These are phyloP conservation scores for Mormyrops attenuatus DNA, from an alignment of 2,797 vertebrate genomes.

Conservation along the genomic window DNA sequence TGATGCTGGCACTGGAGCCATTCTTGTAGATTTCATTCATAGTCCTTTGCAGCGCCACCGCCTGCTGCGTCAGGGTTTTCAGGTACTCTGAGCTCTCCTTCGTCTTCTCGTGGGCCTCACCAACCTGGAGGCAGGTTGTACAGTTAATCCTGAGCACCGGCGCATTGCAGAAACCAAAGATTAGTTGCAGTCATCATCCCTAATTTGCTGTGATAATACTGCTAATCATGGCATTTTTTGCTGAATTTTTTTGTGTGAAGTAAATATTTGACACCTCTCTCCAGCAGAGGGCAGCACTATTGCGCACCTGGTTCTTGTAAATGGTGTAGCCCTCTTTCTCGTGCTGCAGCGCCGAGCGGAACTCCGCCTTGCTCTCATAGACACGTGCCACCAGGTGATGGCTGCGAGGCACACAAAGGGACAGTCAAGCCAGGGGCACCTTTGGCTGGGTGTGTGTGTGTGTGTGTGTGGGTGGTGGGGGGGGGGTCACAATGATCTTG, in stretches of 20 bases:
- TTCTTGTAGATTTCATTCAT: constrained; percentile 99
- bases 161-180: background rate
- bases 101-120: constrained; percentile 94
- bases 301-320: constrained; percentile 92
- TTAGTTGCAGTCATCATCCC: background rate
- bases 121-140: constrained; percentile 64
- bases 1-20: constrained; percentile 90
- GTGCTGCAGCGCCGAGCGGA: constrained; percentile 93
- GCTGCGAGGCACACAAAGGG: constrained; percentile 51
- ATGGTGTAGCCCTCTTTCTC: constrained; percentile 98
- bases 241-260: background rate
- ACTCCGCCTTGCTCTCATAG: constrained; percentile 96
- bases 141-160: background rate
- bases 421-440: background rate
- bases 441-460: background rate
- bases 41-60: constrained; percentile 94
- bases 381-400: constrained; percentile 94
- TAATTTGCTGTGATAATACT: background rate
- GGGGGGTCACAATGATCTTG: background rate
- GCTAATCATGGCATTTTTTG: background rate
- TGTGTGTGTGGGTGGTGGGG: no score
- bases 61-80: constrained; percentile 97
- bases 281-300: background rate
- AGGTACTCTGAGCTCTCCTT: constrained; percentile 98
- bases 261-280: background rate